These are phyloP conservation scores for Tenthredo distinguenda DNA, from an alignment of 2,888 invertebrate species.

Conservation along the genomic window DNA sequence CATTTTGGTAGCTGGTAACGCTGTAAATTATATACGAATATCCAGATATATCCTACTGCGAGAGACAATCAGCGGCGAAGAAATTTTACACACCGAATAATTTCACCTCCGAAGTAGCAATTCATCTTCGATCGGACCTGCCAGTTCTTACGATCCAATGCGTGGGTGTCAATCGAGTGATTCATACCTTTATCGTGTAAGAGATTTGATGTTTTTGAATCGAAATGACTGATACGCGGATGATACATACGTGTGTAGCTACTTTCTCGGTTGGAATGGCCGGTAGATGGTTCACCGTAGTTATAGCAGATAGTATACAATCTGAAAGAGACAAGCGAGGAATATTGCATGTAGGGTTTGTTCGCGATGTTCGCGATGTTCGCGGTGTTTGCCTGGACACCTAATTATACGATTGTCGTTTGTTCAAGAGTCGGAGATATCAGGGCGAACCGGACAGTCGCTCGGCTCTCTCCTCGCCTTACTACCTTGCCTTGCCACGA, in stretches of 20 bases:
- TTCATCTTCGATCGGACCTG: background rate
- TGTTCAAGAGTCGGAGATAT: slow-evolving; percentile 68
- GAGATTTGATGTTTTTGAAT: background rate
- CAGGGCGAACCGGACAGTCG: slow-evolving; percentile 64
- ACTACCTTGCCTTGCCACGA: background rate
- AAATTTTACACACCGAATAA: background rate
- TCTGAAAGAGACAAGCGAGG: background rate
- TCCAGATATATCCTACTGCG: background rate
- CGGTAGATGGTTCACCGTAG: background rate
- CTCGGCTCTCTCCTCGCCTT: slow-evolving; percentile 53
- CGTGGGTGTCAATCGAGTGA: background rate
- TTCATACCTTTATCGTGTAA: background rate
- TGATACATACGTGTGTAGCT: background rate
- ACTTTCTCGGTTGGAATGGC: background rate
- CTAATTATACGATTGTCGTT: slow-evolving; percentile 77
- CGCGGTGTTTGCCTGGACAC: slow-evolving; percentile 71
- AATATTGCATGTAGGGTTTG: slow-evolving; percentile 42
- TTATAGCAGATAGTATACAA: background rate
- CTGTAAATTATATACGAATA: background rate
- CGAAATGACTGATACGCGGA: background rate
- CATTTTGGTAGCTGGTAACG: background rate
- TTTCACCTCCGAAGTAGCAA: background rate
- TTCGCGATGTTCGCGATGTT: slow-evolving; percentile 51
- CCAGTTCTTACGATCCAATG: background rate
- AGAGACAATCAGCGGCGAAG: background rate